Evolutionary conservation across 1,140 invertebrate species (phyloP).

Genomic region (Agrypnia vestita): DNA sequence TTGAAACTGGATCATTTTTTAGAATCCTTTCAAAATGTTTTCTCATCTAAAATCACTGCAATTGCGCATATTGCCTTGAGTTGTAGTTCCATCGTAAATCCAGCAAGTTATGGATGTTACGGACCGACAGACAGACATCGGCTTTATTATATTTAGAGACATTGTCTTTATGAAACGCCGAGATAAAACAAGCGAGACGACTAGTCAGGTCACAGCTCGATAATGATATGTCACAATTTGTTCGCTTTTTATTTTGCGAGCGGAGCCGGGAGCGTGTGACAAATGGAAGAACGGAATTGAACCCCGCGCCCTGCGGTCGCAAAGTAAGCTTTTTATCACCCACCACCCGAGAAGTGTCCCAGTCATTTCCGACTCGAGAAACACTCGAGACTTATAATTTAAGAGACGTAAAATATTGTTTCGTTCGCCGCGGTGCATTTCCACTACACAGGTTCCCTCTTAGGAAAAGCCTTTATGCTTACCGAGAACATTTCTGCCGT

Average conservation of each 20-base stretch:
- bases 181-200: too few species aligned
- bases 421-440: background rate
- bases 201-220: too few species aligned
- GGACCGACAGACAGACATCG: too few species aligned
- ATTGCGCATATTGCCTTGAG: too few species aligned
- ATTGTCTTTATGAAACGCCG: too few species aligned
- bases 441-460: background rate
- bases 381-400: background rate
- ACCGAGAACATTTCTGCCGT: too few species aligned
- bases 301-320: background rate
- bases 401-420: slow-evolving; percentile 17
- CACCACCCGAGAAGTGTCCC: background rate
- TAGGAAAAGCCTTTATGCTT: background rate
- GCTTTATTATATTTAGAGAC: too few species aligned
- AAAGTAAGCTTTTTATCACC: slow-evolving; percentile 10
- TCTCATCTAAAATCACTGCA: too few species aligned
- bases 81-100: too few species aligned
- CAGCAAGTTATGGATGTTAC: too few species aligned
- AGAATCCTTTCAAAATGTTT: too few species aligned
- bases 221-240: background rate
- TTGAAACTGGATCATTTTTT: too few species aligned
- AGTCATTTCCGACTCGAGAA: background rate
- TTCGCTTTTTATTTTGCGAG: background rate
- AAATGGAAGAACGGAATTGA: background rate
- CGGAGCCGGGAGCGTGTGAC: background rate